These are phyloP conservation scores for Drosophila histrio DNA, from an alignment of 2,888 invertebrate species.

Conservation along the genomic window DNA sequence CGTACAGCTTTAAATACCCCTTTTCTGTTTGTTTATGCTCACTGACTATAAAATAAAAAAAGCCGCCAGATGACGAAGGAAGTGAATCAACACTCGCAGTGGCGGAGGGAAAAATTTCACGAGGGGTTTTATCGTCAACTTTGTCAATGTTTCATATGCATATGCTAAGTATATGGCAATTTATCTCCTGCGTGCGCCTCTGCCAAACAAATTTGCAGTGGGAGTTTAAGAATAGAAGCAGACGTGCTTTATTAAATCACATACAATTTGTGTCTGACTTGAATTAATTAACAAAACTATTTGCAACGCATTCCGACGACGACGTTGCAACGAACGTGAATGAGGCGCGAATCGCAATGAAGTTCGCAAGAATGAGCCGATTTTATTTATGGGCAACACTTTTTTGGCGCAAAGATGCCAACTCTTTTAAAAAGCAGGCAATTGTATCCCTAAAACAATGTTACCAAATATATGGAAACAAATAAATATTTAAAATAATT, in stretches of 20 bases:
- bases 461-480: neutral
- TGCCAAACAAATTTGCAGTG: neutral
- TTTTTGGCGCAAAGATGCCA: neutral
- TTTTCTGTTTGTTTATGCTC: neutral
- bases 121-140: no score
- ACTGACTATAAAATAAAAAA: neutral
- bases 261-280: neutral
- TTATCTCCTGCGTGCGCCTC: neutral
- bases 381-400: neutral
- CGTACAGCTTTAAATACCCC: neutral
- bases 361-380: neutral
- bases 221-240: neutral
- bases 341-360: neutral
- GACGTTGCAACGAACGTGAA: neutral
- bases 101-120: neutral
- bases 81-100: conserved; percentile 61
- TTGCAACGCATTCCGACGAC: neutral
- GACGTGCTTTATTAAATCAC: neutral
- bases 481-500: neutral
- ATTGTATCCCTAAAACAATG: neutral
- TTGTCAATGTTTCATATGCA: neutral
- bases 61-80: neutral
- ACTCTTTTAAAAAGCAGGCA: neutral
- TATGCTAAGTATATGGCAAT: neutral
- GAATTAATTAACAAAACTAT: neutral